Evolutionary conservation across 2,888 invertebrate genomes (phyloP), one percentile per base, ranked within the genome.

Genomic region (Epinotia ramella): DNA sequence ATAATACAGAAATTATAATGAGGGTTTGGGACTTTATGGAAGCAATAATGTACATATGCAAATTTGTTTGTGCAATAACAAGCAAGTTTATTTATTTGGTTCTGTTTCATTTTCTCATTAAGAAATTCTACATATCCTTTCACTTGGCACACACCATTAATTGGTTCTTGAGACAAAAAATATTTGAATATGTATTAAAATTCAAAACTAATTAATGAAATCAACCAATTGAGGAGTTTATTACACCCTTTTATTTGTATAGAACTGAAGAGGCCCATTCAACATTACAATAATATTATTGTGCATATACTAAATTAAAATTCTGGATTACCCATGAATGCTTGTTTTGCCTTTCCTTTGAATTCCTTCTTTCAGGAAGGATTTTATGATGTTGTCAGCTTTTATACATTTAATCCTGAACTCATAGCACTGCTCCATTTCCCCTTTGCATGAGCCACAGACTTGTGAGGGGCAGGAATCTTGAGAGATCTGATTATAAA

Each of bases 391-490:
- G 67, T 78, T 83, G 77, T 94, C 87, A 3, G 95, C 88, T 40
- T 88, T 89, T 69, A 90, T 87, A 79, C 94, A 93, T 81, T 91
- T 92, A n/a, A 81, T 80, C 79, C 90, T 94, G 79, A 95, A 95
- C n/a, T 88, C 83, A 80, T 89, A 91, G 77, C 87, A 89, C 70
- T 89, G 84, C 12, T 88, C 78, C 3, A 95, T 79, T 77, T 88
- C 85, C 40, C 73, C 77, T 77, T 85, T 83, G 79, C 93, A 93
- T 2, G 76, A 24, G 44, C 81, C 79, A 83, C 93, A 93, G 53
- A 92, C 83, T 69, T 85, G 80, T 66, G 83, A 79, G 7, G 91
- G 89, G 12, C 90, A 73, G 6, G 84, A 84, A 81, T 84, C 77
- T 90, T 90, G 78, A 64, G 83, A 81, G 60, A 67, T 64, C 60